phyloP scores from a whole-genome alignment of 2,888 invertebrate species.

The Heliconius erato region DNA sequence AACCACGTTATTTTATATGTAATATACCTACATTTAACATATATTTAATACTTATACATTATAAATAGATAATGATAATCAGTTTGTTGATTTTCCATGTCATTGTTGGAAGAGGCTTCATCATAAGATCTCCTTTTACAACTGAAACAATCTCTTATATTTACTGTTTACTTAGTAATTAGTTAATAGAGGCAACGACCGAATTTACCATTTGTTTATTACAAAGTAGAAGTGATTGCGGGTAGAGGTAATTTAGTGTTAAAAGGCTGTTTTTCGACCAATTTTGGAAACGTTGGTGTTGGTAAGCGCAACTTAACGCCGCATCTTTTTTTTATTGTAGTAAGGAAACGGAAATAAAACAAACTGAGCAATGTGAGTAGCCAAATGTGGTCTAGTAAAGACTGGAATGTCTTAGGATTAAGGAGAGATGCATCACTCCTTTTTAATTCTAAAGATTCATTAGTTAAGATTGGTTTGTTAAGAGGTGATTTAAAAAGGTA shows the following conservation, averaged over 20 bases:
- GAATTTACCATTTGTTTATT: slow-evolving; percentile 25
- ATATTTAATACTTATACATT: background rate
- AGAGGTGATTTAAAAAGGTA: no score
- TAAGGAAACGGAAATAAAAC: no score
- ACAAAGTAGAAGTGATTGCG: background rate
- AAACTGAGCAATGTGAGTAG: background rate
- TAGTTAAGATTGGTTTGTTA: background rate
- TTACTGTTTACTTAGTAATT: background rate
- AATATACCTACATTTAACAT: background rate
- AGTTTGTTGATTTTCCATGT: slow-evolving; percentile 25
- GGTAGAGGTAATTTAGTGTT: no score
- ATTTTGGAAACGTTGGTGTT: background rate
- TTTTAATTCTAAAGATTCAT: background rate
- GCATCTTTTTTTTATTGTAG: no score
- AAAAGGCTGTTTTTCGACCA: no score
- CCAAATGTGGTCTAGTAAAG: background rate
- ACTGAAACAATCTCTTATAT: background rate
- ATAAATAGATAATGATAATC: slow-evolving; percentile 28
- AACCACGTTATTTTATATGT: background rate
- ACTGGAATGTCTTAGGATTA: background rate
- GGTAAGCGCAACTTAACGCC: background rate
- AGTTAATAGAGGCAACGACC: slow-evolving; percentile 36
- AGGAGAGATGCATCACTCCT: background rate
- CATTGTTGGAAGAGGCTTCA: slow-evolving; percentile 34
- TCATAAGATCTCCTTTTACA: background rate